A percentile compares a stretch with the other conserved stretches of the same genome.
phyloP scores from a whole-genome alignment of 2,113 vertebrate genomes.

The Leptocoma aspasia region DNA sequence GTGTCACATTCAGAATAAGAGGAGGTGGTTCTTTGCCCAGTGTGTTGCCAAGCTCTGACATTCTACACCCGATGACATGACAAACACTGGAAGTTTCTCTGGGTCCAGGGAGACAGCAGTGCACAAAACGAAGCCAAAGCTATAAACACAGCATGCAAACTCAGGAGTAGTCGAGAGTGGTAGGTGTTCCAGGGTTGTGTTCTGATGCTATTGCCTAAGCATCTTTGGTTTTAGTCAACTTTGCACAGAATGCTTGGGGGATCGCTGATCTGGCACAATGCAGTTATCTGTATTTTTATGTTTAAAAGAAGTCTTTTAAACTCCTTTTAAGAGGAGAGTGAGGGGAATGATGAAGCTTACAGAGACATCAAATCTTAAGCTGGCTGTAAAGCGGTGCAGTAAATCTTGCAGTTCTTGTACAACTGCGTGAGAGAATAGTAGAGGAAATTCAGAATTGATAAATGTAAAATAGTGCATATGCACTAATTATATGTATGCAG shows the following conservation, averaged over 20 bases:
- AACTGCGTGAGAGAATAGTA: neutral
- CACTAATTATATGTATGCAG: neutral
- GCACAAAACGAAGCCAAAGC: neutral
- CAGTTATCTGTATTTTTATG: neutral
- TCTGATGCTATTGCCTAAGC: neutral
- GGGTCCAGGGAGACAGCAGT: neutral
- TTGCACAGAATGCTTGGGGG: neutral
- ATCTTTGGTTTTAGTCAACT: neutral
- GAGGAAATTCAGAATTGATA: conserved; percentile 1
- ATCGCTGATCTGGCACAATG: neutral
- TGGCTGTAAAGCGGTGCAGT: neutral
- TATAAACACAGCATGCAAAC: neutral
- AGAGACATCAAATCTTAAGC: neutral
- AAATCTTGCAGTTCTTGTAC: neutral
- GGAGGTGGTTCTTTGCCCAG: conserved; percentile 20
- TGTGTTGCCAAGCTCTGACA: neutral
- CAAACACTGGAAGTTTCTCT: neutral
- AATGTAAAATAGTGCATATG: neutral
- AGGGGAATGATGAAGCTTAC: neutral
- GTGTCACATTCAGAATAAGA: conserved; percentile 3
- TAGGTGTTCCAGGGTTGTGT: neutral
- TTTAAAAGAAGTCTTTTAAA: neutral
- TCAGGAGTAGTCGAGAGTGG: neutral
- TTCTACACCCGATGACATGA: neutral
- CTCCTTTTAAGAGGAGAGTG: neutral